These are phyloP conservation scores for Phenganax subtilis DNA, from an alignment of 92 coral and sea anemone species.

Conservation along the genomic window DNA sequence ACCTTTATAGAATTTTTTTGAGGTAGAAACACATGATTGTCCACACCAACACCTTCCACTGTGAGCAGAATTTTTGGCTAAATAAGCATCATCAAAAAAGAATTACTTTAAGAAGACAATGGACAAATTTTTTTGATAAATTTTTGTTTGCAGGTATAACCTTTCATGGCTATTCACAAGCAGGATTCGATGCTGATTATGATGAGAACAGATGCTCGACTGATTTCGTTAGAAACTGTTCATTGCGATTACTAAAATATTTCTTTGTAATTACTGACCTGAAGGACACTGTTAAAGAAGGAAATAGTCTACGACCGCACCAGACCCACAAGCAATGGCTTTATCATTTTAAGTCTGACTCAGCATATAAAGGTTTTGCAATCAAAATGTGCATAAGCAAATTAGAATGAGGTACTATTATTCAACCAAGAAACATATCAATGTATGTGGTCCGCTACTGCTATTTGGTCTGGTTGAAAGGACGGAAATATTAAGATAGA, in stretches of 20 bases:
- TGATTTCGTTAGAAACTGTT: slow-evolving; percentile 44
- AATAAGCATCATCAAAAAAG: background rate
- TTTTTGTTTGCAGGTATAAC: slow-evolving; percentile 2
- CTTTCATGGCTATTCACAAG: background rate
- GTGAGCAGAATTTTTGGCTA: background rate
- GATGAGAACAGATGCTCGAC: background rate
- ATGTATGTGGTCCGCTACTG: slow-evolving; percentile 60
- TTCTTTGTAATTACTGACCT: slow-evolving; percentile 28
- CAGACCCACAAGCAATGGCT: slow-evolving; percentile 49
- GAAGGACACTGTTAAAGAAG: slow-evolving; percentile 52
- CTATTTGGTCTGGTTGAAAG: slow-evolving; percentile 57
- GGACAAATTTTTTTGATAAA: slow-evolving; percentile 33
- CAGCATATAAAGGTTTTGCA: slow-evolving; percentile 48
- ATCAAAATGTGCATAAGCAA: slow-evolving; percentile 52
- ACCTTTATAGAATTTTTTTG: slow-evolving; percentile 18
- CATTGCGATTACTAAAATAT: slow-evolving; percentile 35
- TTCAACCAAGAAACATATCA: slow-evolving; percentile 55
- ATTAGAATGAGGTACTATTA: slow-evolving; percentile 41
- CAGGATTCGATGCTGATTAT: background rate
- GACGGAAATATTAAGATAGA: slow-evolving; percentile 57
- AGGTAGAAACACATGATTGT: background rate
- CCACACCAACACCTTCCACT: slow-evolving; percentile 2
- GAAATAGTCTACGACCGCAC: slow-evolving; percentile 51
- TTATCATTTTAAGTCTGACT: slow-evolving; percentile 50
- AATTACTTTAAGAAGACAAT: background rate